phyloP scores from a whole-genome alignment of 2,888 invertebrate genomes.

The Catocala nupta region DNA sequence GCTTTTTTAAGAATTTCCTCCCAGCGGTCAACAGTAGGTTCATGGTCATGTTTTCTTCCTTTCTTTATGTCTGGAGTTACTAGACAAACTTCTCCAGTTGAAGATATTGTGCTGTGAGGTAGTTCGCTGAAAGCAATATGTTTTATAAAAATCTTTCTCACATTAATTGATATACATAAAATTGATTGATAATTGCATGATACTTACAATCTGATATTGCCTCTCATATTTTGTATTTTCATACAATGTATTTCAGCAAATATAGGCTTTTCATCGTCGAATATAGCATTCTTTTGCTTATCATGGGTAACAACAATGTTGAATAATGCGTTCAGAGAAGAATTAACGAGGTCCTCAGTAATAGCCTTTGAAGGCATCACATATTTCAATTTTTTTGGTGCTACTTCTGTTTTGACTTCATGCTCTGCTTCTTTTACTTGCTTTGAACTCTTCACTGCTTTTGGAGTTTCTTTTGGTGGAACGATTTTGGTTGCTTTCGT shows the following conservation, averaged over 20 bases:
- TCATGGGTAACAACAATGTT: slow-evolving; percentile 64
- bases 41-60: slow-evolving; percentile 90
- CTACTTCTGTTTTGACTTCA: slow-evolving; percentile 13
- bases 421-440: slow-evolving; percentile 20
- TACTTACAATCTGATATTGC: slow-evolving; percentile 89
- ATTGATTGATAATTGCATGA: not conserved
- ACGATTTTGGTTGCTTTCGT: slow-evolving; percentile 15
- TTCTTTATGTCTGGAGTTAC: slow-evolving; percentile 93
- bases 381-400: slow-evolving; percentile 63
- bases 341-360: slow-evolving; percentile 63
- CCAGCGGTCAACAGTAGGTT: slow-evolving; percentile 91
- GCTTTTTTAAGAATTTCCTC: slow-evolving; percentile 89
- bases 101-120: slow-evolving; percentile 88
- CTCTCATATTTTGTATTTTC: slow-evolving; percentile 89
- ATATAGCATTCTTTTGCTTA: slow-evolving; percentile 80
- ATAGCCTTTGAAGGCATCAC: slow-evolving; percentile 73
- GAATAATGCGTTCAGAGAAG: slow-evolving; percentile 70
- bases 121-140: slow-evolving; percentile 60
- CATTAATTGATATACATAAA: not conserved
- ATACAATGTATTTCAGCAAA: slow-evolving; percentile 88
- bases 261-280: slow-evolving; percentile 87
- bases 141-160: not conserved
- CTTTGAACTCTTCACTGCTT: slow-evolving; percentile 31
- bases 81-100: slow-evolving; percentile 91
- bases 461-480: slow-evolving; percentile 16